phyloP scores from a whole-genome alignment of 2,888 invertebrate species.

The Plusia festucae region DNA sequence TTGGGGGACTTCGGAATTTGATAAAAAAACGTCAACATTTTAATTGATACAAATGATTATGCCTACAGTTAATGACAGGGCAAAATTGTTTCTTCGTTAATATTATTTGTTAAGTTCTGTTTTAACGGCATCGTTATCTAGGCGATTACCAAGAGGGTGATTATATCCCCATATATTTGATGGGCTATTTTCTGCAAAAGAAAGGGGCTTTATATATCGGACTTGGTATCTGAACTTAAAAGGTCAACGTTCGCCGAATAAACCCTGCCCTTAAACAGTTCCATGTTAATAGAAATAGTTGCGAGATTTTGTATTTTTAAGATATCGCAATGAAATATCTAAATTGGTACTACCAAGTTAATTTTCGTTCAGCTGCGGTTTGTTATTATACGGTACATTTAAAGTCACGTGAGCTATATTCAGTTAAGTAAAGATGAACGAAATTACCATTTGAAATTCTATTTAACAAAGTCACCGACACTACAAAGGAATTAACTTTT shows the following conservation, averaged over 20 bases:
- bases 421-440: conserved; percentile 11
- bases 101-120: conserved; percentile 33
- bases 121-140: conserved; percentile 38
- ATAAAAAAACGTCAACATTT: conserved; percentile 17
- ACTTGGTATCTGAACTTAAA: conserved; percentile 22
- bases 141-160: conserved; percentile 24
- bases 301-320: conserved; percentile 36
- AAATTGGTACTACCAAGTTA: conserved; percentile 34
- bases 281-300: conserved; percentile 17
- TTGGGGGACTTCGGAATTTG: conserved; percentile 16
- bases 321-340: conserved; percentile 41
- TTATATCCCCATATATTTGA: conserved; percentile 39
- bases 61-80: conserved; percentile 16
- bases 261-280: conserved; percentile 30
- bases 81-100: conserved; percentile 10
- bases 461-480: conserved; percentile 4
- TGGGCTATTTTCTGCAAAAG: conserved; percentile 29
- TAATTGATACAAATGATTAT: conserved; percentile 17
- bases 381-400: conserved; percentile 28
- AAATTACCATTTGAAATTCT: conserved; percentile 3
- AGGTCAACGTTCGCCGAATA: conserved; percentile 37
- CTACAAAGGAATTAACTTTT: conserved; percentile 4
- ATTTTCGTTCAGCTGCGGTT: conserved; percentile 31
- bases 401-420: conserved; percentile 35
- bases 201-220: conserved; percentile 29